Conservation (phyloP, 2,888 invertebrate species). For the Sarcophaga rosellei region DNA sequence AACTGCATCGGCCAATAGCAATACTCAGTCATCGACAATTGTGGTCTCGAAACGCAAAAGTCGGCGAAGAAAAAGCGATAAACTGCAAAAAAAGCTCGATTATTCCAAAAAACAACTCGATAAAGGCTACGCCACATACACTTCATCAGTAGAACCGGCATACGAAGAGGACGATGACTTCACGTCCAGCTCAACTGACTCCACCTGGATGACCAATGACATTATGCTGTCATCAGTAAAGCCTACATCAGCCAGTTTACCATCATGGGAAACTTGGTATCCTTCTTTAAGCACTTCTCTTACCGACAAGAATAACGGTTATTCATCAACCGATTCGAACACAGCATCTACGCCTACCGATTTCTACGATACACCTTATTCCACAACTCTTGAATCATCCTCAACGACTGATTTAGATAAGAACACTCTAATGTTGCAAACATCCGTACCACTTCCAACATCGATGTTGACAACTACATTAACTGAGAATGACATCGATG, state of each 20-base stretch:
- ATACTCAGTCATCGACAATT: slow-evolving; percentile 70
- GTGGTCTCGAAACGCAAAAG: slow-evolving; percentile 76
- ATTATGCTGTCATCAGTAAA: slow-evolving; percentile 40
- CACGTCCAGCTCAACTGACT: slow-evolving; percentile 53
- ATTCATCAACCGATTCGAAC: slow-evolving; percentile 2
- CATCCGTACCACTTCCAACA: slow-evolving; percentile 67
- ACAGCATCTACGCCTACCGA: background rate
- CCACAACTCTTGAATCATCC: slow-evolving; percentile 62
- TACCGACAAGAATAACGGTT: slow-evolving; percentile 34
- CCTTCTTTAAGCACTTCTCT: slow-evolving; percentile 41
- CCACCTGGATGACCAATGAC: slow-evolving; percentile 50
- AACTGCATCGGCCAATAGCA: slow-evolving; percentile 59
- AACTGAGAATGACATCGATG: slow-evolving; percentile 46
- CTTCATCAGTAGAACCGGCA: background rate
- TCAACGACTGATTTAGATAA: slow-evolving; percentile 47
- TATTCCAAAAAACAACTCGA: slow-evolving; percentile 17
- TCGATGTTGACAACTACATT: slow-evolving; percentile 43
- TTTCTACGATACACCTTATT: background rate
- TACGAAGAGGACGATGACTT: slow-evolving; percentile 33
- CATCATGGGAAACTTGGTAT: slow-evolving; percentile 62
- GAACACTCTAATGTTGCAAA: slow-evolving; percentile 39
- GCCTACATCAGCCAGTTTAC: slow-evolving; percentile 59
- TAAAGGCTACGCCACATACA: background rate
- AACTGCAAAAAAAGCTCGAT: slow-evolving; percentile 62
- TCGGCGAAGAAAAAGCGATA: slow-evolving; percentile 76